A percentile compares a stretch with the other conserved stretches of the same genome.
Conservation (phyloP, 2,113 vertebrate genomes). For the Xiphias gladius region DNA sequence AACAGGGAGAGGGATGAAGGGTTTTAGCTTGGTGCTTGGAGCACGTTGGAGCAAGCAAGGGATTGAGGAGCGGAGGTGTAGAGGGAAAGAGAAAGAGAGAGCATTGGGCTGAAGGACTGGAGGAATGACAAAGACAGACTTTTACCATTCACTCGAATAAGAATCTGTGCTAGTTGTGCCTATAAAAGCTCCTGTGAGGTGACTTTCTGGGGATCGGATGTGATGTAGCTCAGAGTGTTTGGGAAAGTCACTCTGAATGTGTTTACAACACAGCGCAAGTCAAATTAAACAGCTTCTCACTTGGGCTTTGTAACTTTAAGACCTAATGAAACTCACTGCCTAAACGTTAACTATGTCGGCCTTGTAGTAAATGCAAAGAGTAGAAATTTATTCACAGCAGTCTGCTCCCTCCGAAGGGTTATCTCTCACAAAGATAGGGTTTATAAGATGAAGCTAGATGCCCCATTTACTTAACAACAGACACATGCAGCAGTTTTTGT, state of each 20-base stretch:
- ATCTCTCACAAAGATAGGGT: neutral
- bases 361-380: neutral
- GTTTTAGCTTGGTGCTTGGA: conserved; percentile 19
- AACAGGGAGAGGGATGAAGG: conserved; percentile 47
- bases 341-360: neutral
- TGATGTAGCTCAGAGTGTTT: neutral
- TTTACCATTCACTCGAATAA: conserved; percentile 17
- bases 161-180: conserved; percentile 14
- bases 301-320: neutral
- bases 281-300: conserved; percentile 14
- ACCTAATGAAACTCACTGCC: neutral
- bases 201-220: neutral
- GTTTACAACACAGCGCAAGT: conserved; percentile 19
- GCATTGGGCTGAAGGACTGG: conserved; percentile 13
- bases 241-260: neutral
- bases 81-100: conserved; percentile 5
- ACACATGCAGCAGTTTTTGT: neutral
- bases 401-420: neutral
- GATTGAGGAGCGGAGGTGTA: conserved; percentile 9
- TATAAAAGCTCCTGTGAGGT: conserved; percentile 21
- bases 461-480: neutral
- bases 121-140: conserved; percentile 13
- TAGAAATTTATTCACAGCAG: neutral
- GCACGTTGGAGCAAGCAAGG: conserved; percentile 9
- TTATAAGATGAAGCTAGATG: neutral